Conservation (phyloP, 1,140 invertebrate species). For the Sinella curviseta region DNA sequence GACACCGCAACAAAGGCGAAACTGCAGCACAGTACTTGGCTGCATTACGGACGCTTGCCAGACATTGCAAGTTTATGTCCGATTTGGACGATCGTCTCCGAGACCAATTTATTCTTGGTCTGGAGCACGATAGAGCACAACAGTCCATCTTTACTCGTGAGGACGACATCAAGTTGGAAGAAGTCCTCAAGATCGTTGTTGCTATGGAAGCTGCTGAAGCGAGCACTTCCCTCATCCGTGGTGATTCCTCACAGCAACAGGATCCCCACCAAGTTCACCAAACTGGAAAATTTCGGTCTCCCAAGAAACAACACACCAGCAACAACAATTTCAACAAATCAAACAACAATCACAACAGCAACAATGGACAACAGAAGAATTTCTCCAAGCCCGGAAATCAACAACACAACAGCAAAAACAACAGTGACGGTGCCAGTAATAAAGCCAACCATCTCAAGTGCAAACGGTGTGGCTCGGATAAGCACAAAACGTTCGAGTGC, state of each 20-base stretch:
- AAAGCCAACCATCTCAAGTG: background rate
- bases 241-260: background rate
- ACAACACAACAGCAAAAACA: too few species aligned
- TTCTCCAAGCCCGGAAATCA: background rate
- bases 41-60: constrained; percentile 38
- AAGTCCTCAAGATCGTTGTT: background rate
- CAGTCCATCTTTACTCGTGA: background rate
- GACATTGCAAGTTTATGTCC: constrained; percentile 41
- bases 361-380: background rate
- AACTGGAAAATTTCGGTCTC: background rate
- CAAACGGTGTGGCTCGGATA: background rate
- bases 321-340: background rate
- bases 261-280: background rate
- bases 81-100: constrained; percentile 33
- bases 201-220: background rate
- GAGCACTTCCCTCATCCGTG: background rate
- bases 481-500: background rate
- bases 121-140: constrained; percentile 29
- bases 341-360: background rate
- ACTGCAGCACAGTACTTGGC: constrained; percentile 31
- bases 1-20: constrained; percentile 35
- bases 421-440: background rate
- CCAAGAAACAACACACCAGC: background rate
- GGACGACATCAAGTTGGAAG: background rate
- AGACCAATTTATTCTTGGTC: constrained; percentile 41